phyloP scores from a whole-genome alignment of 2,797 vertebrate genomes.

The Falco concolor region DNA sequence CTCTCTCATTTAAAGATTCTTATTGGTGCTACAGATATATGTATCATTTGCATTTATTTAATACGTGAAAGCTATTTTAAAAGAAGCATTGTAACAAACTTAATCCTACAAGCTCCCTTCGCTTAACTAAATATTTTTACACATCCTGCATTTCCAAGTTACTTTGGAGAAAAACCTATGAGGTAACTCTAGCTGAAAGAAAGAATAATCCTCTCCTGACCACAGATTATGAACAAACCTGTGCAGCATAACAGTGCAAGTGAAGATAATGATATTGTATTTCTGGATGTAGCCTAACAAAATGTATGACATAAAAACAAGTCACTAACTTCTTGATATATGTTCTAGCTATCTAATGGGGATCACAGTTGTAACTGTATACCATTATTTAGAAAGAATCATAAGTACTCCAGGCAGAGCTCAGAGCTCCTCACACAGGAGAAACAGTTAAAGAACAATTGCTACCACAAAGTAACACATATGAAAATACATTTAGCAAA shows the following conservation, averaged over 20 bases:
- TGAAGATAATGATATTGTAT: background rate
- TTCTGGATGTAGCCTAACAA: background rate
- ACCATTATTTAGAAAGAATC: background rate
- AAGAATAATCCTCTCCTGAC: background rate
- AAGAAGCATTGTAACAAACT: background rate
- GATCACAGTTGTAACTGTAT: background rate
- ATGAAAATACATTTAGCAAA: background rate
- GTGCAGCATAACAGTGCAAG: background rate
- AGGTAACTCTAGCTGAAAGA: background rate
- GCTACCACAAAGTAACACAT: background rate
- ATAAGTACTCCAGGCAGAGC: background rate
- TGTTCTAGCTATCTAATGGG: background rate
- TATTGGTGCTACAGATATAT: background rate
- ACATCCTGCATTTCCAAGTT: background rate
- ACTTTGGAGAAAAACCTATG: background rate
- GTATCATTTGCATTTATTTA: background rate
- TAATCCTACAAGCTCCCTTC: background rate
- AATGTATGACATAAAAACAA: background rate
- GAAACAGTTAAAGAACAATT: background rate
- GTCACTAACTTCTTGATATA: background rate
- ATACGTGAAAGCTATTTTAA: background rate
- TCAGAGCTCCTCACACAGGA: background rate
- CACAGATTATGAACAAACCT: background rate
- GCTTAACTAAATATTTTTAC: background rate
- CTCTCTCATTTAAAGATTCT: background rate